phyloP scores from a whole-genome alignment of 2,888 invertebrate species.

The Apomyelois bistriatella region DNA sequence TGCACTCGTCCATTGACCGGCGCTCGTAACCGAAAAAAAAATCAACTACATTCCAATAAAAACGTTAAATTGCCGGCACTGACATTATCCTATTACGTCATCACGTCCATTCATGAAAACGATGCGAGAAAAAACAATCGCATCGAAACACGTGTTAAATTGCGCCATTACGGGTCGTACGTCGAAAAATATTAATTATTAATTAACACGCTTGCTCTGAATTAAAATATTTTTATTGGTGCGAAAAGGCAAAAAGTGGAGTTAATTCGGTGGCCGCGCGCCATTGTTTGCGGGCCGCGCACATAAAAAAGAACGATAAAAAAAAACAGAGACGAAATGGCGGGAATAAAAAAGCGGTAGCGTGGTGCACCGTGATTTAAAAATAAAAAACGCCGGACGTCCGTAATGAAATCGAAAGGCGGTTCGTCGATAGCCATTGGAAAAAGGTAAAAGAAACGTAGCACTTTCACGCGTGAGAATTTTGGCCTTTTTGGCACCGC shows the following conservation, averaged over 20 bases:
- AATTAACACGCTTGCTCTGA: constrained; percentile 69
- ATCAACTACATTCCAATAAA: constrained; percentile 72
- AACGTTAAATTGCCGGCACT: constrained; percentile 75
- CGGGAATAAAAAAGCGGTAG: constrained; percentile 61
- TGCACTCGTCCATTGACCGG: constrained; percentile 72
- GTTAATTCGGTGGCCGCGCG: constrained; percentile 75
- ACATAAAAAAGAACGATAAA: constrained; percentile 68
- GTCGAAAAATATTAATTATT: constrained; percentile 79
- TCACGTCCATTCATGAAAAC: constrained; percentile 78
- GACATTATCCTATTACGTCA: constrained; percentile 80
- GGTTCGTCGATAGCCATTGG: constrained; percentile 77
- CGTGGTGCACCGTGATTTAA: constrained; percentile 74
- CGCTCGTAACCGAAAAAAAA: constrained; percentile 65
- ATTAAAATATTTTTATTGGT: constrained; percentile 79
- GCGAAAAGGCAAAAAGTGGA: constrained; percentile 74
- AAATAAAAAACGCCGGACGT: constrained; percentile 76
- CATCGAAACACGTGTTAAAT: constrained; percentile 73
- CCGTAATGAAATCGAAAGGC: constrained; percentile 80
- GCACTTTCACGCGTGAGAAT: constrained; percentile 78
- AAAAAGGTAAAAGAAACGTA: constrained; percentile 72
- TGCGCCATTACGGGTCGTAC: constrained; percentile 65
- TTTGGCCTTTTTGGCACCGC: constrained; percentile 64
- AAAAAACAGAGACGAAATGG: constrained; percentile 67
- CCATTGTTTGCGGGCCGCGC: constrained; percentile 76
- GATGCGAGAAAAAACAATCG: constrained; percentile 72